Base-by-base conservation (phyloP, 1,140 invertebrate genomes). In the Cataglyphis hispanica region DNA sequence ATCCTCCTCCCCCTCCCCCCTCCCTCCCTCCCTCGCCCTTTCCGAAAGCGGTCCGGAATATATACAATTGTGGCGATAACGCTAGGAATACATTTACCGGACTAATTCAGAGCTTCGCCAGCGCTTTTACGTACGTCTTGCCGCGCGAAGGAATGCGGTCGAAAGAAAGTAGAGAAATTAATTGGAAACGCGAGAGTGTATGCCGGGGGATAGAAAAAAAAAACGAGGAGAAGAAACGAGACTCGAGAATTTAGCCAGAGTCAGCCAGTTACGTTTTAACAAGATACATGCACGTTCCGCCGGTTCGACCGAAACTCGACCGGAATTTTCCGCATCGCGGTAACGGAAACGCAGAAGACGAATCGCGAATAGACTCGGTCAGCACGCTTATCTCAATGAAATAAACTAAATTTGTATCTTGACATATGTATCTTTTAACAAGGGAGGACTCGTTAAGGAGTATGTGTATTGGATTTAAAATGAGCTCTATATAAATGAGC, bases 91-190 rank as follows among this genome's bases (percentile, higher is more conserved):
- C 53, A 81, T 81, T 81, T 81, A 60, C 37, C 66, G 19, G 53
- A 58, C 78, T 81, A 81, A 81, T 81, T 81, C 37, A 27, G 37
- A 31, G 37, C 66, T 58, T 43, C 19, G 43, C 78, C 34, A 25
- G 34, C 50, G 46, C 11, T 50, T 16, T 7, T 61, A 50, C 50
- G 10, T 50, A 61, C 46, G 34, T 76, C 60, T 31, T 40, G 27
- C 56, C 37, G 40, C 67, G 43, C 31, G n/a, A n/a, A 64, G 81
- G 70, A 76, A 67, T 63, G 75, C 75, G 74, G 76, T 69, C 27
- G 67, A 43, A 63, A 67, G 46, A 69, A 86, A 83, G 89, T 86
- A 89, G 43, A 81, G 40, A 72, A 89, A 89, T 89, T 86, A 89
- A 89, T 89, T 86, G 85, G 72, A 89, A 89, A 83, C 46, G 76